These are phyloP conservation scores for Pycnomerus fuliginosus DNA, from an alignment of 2,888 invertebrate genomes.

Conservation along the genomic window DNA sequence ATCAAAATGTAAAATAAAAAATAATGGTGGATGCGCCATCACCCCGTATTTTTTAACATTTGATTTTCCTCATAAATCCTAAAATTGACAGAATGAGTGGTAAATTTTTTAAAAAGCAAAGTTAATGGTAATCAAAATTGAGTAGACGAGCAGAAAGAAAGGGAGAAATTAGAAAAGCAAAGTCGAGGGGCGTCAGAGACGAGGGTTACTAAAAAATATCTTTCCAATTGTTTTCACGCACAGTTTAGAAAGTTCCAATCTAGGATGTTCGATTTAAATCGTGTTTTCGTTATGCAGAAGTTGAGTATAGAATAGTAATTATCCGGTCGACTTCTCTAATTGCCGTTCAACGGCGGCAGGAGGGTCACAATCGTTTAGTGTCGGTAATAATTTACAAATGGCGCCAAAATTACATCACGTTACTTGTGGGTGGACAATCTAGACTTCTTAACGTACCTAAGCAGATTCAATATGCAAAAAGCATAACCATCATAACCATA, in stretches of 20 bases:
- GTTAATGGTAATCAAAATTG: too few relatives aligned
- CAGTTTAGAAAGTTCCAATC: slow-evolving; percentile 15
- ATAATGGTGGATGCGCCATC: too few relatives aligned
- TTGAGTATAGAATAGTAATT: slow-evolving; percentile 22
- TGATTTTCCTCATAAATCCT: too few relatives aligned
- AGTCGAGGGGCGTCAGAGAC: not conserved
- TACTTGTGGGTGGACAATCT: slow-evolving; percentile 14
- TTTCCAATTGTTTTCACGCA: not conserved
- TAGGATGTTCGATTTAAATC: slow-evolving; percentile 14
- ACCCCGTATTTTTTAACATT: too few relatives aligned
- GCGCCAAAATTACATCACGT: slow-evolving; percentile 27
- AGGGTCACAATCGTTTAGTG: slow-evolving; percentile 19
- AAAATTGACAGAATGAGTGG: too few relatives aligned
- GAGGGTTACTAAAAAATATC: not conserved
- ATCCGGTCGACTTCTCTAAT: slow-evolving; percentile 22
- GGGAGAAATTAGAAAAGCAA: too few relatives aligned
- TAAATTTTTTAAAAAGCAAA: too few relatives aligned
- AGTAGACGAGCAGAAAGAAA: too few relatives aligned
- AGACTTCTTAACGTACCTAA: not conserved
- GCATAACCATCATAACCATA: slow-evolving; percentile 10
- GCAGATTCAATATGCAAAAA: slow-evolving; percentile 6
- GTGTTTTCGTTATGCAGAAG: slow-evolving; percentile 4
- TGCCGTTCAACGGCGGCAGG: slow-evolving; percentile 9
- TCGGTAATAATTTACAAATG: slow-evolving; percentile 36
- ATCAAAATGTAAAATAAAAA: too few relatives aligned